Percentiles rank a stretch among this genome's conserved stretches.
Evolutionary conservation across 2,797 vertebrate species (phyloP).

Genomic region (Diglossa cyanea): DNA sequence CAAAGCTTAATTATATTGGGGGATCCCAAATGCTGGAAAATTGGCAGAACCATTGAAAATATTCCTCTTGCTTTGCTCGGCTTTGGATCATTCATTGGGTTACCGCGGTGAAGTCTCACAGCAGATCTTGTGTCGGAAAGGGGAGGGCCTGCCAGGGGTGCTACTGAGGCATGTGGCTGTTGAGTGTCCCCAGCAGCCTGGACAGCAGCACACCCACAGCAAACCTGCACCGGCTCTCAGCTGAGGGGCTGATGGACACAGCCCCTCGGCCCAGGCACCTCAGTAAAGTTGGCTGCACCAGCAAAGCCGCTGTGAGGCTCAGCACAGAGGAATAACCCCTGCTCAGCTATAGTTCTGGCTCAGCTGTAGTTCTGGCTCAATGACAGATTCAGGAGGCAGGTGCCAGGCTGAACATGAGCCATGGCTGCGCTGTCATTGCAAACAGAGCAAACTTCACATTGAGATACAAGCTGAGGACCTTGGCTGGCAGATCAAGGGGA

Average conservation of each 20-base stretch:
- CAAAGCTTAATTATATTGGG: not conserved
- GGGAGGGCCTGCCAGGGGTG: not conserved
- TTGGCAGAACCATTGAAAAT: not conserved
- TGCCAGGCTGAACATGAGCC: not conserved
- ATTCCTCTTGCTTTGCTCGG: not conserved
- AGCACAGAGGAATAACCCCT: not conserved
- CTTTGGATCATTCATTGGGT: not conserved
- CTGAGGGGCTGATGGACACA: not conserved
- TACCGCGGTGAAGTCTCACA: not conserved
- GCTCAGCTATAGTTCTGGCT: not conserved
- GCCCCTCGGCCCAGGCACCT: not conserved
- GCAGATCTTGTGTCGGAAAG: not conserved
- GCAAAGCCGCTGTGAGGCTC: not conserved
- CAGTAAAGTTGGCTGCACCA: not conserved
- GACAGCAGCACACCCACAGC: rapidly evolving
- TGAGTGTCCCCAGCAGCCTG: not conserved
- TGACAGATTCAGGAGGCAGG: rapidly evolving
- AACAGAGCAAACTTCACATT: not conserved
- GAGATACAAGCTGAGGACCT: not conserved
- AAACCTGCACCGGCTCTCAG: rapidly evolving
- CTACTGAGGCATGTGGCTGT: rapidly evolving
- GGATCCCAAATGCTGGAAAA: not conserved
- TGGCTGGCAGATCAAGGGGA: not conserved
- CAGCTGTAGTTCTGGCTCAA: not conserved
- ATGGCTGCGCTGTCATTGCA: not conserved